Conservation (phyloP, 2,113 vertebrate genomes). For the Phyllostomus hastatus region DNA sequence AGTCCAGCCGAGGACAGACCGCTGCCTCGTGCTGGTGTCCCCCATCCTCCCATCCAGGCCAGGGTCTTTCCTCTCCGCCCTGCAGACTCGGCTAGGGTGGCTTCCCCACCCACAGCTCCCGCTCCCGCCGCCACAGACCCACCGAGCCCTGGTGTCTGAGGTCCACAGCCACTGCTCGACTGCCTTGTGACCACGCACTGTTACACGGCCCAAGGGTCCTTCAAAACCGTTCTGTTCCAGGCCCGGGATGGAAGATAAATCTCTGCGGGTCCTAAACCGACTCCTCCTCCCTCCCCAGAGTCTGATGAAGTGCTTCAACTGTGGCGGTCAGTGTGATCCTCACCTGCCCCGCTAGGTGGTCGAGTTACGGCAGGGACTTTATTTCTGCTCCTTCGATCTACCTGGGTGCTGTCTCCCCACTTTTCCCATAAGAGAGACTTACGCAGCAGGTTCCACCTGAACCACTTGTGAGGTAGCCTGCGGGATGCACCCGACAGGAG, state of each 20-base stretch:
- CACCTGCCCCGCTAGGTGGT: not conserved
- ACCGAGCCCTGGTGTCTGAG: not conserved
- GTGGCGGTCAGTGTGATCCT: not conserved
- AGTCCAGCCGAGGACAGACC: not conserved
- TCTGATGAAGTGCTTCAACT: not conserved
- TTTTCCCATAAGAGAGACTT: not conserved
- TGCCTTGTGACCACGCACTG: not conserved
- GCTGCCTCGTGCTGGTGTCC: not conserved
- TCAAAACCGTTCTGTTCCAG: not conserved
- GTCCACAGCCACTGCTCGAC: not conserved
- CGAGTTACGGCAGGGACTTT: not conserved
- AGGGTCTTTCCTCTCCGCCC: not conserved
- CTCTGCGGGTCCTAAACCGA: not conserved
- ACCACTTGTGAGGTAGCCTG: too few relatives aligned
- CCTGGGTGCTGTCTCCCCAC: not conserved
- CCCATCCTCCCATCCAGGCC: not conserved
- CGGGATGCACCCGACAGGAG: too few relatives aligned
- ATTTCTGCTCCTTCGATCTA: not conserved
- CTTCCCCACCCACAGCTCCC: not conserved
- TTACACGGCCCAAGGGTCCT: not conserved
- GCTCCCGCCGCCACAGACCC: rapidly evolving
- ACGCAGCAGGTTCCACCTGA: too few relatives aligned
- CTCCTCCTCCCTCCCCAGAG: not conserved
- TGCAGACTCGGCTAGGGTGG: too few relatives aligned
- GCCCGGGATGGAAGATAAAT: not conserved